Evolutionary conservation across 2,797 vertebrate genomes (phyloP), one percentile per base, ranked within the genome.

Genomic region (Dryobates pubescens): DNA sequence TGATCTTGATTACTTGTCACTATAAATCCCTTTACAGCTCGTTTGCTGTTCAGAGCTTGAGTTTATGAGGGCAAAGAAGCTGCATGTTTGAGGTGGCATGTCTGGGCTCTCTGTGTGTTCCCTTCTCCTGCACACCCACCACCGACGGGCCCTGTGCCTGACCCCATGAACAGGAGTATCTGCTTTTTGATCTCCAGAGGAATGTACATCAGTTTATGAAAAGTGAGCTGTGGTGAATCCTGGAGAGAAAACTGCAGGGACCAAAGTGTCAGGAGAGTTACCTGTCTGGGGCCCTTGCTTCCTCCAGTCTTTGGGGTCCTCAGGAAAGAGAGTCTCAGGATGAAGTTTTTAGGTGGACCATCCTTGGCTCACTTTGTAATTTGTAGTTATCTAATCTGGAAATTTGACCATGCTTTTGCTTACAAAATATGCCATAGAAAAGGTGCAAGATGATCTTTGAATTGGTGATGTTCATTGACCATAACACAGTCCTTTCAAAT

Each of bases 91-190:
- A 5, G 59, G 36, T 30, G 32, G 38, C 0, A 1, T 57, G 47
- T 47, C 26, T 14, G n/a, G 34, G 47, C 15, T 53, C 41, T 62
- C 43, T 7, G 26, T 24, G 38, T 38, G 38, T 38, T 74, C 6
- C 7, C 56, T 17, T 56, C 43, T 53, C 41, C 51, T 64, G 61
- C 61, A 59, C 62, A 8, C 3, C 0, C 30, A 3, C 38, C 18
- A 11, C 75, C 17, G 67, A 13, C 32, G 61, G 24, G 47, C 45
- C 11, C 1, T 26, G 59, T 17, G 63, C 76, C 81, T 49, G 51
- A 30, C 15, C 43, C 64, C 0, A 0, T 9, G 30, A 27, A 5
- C 0, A 0, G 72, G 6, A 49, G 6, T 41, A 4, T 38, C 64
- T 84, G 36, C 72, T 61, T 34, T 68, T 65, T 2, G 6, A 43